Conservation (phyloP, 2,113 vertebrate genomes). For the Phoxinus phoxinus region DNA sequence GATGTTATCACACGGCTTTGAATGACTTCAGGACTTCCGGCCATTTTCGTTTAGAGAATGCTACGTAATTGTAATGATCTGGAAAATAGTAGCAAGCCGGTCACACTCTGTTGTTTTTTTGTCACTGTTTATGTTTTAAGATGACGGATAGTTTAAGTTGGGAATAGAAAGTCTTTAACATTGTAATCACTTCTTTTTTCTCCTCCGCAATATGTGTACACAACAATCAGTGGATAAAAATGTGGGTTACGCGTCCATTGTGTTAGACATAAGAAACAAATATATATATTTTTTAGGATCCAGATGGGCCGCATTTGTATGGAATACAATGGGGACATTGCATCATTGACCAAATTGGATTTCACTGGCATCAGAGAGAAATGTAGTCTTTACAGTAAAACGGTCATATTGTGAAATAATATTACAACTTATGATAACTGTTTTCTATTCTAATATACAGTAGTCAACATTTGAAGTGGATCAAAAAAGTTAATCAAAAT, state of each 20-base stretch:
- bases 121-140: conserved; percentile 30
- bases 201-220: background rate
- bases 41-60: conserved; percentile 62
- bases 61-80: conserved; percentile 57
- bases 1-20: conserved; percentile 62
- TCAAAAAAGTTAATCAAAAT: too few species aligned
- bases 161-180: conserved; percentile 25
- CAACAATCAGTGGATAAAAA: conserved; percentile 44
- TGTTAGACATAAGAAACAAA: conserved; percentile 48
- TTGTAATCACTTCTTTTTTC: conserved; percentile 1
- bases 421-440: background rate
- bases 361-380: conserved; percentile 56
- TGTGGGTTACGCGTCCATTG: conserved; percentile 31
- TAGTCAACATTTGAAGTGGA: too few species aligned
- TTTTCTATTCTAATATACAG: background rate
- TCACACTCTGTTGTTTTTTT: conserved; percentile 51
- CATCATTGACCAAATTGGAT: conserved; percentile 59
- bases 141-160: conserved; percentile 21
- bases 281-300: conserved; percentile 60
- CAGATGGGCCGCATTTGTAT: conserved; percentile 72
- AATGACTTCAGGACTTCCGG: conserved; percentile 63
- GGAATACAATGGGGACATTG: conserved; percentile 62
- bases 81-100: conserved; percentile 58
- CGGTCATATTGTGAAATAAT: background rate
- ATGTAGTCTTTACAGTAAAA: background rate